Evolutionary conservation across 2,888 invertebrate species (phyloP).

Genomic region (Iphiclides podalirius): DNA sequence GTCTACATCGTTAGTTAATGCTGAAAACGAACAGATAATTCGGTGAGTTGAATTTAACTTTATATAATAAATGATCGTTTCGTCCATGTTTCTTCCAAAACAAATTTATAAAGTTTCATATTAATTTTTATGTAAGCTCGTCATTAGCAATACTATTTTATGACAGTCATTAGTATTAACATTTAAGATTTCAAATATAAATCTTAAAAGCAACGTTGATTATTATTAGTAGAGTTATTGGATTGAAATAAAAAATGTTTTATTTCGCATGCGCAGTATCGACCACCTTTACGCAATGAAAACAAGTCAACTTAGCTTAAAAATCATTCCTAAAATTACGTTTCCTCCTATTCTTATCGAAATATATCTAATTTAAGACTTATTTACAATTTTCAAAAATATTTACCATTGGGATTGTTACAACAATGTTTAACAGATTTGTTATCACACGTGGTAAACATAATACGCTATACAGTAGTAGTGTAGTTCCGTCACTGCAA

Average conservation of each 20-base stretch:
- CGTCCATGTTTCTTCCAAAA: too few species aligned
- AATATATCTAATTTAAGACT: not conserved
- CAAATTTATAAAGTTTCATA: not conserved
- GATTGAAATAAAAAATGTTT: not conserved
- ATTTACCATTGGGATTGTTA: slow-evolving; percentile 5
- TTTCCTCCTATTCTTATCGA: not conserved
- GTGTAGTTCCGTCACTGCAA: slow-evolving; percentile 3
- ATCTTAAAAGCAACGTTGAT: too few species aligned
- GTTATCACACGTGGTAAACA: slow-evolving; percentile 17
- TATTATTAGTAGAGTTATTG: too few species aligned
- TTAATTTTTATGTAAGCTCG: not conserved
- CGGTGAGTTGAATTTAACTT: slow-evolving; percentile 8
- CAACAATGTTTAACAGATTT: slow-evolving; percentile 3
- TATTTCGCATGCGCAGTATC: not conserved
- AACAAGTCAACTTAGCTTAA: not conserved
- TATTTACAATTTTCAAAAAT: slow-evolving; percentile 6
- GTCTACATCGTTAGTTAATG: slow-evolving; percentile 3
- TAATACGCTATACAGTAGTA: too few species aligned
- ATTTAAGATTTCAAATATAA: too few species aligned
- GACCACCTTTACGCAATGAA: not conserved
- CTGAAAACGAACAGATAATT: slow-evolving; percentile 1
- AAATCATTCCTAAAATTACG: not conserved
- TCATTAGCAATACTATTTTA: too few species aligned
- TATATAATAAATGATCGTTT: not conserved
- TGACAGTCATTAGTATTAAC: too few species aligned